A percentile compares a stretch with the other conserved stretches of the same genome.
phyloP scores from a whole-genome alignment of 2,113 vertebrate species.

The Numenius arquata region DNA sequence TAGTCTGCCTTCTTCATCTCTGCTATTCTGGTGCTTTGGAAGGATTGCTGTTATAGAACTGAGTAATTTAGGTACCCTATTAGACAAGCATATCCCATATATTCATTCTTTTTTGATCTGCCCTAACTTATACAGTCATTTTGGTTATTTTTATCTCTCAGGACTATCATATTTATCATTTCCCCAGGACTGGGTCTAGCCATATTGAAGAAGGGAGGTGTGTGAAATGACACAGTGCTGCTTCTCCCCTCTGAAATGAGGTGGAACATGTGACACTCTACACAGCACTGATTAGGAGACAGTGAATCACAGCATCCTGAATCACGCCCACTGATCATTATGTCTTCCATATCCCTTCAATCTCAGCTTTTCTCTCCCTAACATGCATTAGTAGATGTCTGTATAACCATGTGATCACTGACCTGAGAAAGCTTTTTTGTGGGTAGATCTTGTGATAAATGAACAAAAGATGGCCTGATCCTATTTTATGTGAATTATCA shows the following conservation, averaged over 20 bases:
- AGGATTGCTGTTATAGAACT: not conserved
- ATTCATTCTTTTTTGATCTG: not conserved
- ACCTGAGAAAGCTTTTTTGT: not conserved
- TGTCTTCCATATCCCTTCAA: not conserved
- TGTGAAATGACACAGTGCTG: not conserved
- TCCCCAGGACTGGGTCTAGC: not conserved
- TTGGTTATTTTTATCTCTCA: not conserved
- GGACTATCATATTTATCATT: not conserved
- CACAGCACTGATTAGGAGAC: not conserved
- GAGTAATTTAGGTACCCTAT: not conserved
- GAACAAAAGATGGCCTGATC: not conserved
- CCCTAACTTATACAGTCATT: not conserved
- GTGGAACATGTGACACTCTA: not conserved
- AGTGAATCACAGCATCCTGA: not conserved
- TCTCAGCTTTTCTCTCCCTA: not conserved
- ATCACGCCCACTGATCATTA: not conserved
- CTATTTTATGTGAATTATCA: not conserved
- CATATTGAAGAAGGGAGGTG: not conserved
- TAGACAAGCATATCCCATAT: not conserved
- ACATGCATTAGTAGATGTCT: not conserved
- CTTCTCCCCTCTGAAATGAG: not conserved
- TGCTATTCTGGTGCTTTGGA: not conserved
- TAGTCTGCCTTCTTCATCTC: not conserved
- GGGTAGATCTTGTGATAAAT: not conserved
- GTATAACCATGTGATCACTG: not conserved